Evolutionary conservation across 2,888 invertebrate genomes (phyloP), one percentile per base, ranked within the genome.

Genomic region (Hydraecia micacea): DNA sequence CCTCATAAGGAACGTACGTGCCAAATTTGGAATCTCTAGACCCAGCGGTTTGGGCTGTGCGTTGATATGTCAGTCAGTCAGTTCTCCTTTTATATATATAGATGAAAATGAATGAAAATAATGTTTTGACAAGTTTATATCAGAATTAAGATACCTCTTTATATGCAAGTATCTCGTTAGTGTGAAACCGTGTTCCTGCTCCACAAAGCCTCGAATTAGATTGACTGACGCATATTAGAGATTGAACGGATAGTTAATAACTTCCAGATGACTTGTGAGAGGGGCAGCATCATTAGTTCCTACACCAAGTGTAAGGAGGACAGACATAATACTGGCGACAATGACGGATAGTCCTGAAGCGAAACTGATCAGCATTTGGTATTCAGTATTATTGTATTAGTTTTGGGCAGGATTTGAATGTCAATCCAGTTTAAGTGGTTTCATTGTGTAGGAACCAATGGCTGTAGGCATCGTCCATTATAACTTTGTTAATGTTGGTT

Each of bases 331-430:
- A 13, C 32, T 72, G 73, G 60, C 25, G 79, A 79, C 73, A 79
- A 73, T 73, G 67, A 79, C 6, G 28, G 42, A 80, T 73, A 32
- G 42, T 15, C 32, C 6, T 28, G 32, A 28, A 73, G 46, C 18
- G 36, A 63, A 63, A 55, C 67, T 80, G 52, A 55, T 74, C 55
- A 39, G 52, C 7, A 58, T 73, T 80, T 55, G 46, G 36, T 79
- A 36, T 68, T 68, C 36, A 28, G 42, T 42, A 28, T 32, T 32
- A 66, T 66, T 60, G 62, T 46, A 79, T 58, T n/a, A 60, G 39
- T 65, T 70, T 65, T 36, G 15, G 18, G 21, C 11, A 21, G n/a
- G 18, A 65, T 36, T 39, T 58, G 21, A 52, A 42, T 55, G 9
- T 78, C 11, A 28, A 36, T 60, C 11, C 18, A 52, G 21, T 32